Base-by-base conservation (phyloP, 2,113 vertebrate species). In the Sorex fumeus region DNA sequence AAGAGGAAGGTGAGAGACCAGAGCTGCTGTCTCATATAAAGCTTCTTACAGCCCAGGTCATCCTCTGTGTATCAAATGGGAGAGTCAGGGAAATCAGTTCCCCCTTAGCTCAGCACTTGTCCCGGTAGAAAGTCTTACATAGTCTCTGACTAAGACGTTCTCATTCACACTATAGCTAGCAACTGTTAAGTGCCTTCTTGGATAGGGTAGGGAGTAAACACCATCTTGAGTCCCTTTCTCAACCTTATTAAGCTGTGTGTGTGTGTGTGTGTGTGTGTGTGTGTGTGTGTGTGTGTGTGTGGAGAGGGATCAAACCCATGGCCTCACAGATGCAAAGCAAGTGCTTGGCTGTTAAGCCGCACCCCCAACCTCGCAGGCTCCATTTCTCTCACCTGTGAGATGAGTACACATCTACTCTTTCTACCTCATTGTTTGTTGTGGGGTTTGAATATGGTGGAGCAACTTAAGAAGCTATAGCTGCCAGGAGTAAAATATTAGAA, bases 391-490 rank as follows among this genome's bases (percentile, higher is more conserved):
- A 53, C 57, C 30, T 94, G 30, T 75, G 69, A 84, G 86, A 23
- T 74, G 23, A 87, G 45, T 32, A 1, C 4, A 72, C 28, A 4
- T 47, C 28, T 66, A 28, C 64, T 69, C 19, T 87, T 78, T 76
- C 93, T 97, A 95, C 96, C 96, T 96, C 95, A 74, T 90, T 18
- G 77, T 78, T 67, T 71, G 62, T 62, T 72, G 23, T 34, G n/a
- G 78, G 60, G 0, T 50, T 40, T 79, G 50, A 66, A 15, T 16
- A 10, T 84, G 43, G 21, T 23, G 28, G 34, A 84, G 21, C 57
- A 87, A 62, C 8, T 64, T 62, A 45, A 66, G 62, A 71, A 10
- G 27, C 13, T 83, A 0, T 28, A 27, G 27, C 72, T 74, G 45
- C 78, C 87, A 91, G 84, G 84, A 45, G 47, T 43, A 43, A 74